These are phyloP conservation scores for Macropodus opercularis DNA, from an alignment of 2,797 vertebrate species.

Conservation along the genomic window DNA sequence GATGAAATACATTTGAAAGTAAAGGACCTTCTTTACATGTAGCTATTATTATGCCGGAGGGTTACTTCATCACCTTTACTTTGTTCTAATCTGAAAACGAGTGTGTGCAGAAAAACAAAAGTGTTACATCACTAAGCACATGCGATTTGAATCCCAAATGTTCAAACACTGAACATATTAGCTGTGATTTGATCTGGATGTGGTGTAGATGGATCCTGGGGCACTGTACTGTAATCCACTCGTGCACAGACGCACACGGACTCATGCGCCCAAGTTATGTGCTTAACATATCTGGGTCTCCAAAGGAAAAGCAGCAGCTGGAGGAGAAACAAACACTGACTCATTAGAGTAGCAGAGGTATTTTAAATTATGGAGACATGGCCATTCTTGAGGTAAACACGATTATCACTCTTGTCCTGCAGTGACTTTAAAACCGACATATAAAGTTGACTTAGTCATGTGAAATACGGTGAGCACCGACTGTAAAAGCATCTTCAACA, in stretches of 20 bases:
- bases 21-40: background rate
- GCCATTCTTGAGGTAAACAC: constrained; percentile 18
- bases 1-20: background rate
- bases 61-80: background rate
- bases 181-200: constrained; percentile 28
- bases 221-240: background rate
- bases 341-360: constrained; percentile 42
- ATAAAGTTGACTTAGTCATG: constrained; percentile 9
- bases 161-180: constrained; percentile 28
- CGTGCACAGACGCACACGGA: constrained; percentile 1
- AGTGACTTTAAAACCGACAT: constrained; percentile 15
- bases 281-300: constrained; percentile 36
- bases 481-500: background rate
- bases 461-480: background rate
- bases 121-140: constrained; percentile 5
- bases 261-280: constrained; percentile 1
- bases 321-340: constrained; percentile 46
- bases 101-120: no score
- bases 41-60: background rate
- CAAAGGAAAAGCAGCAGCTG: constrained; percentile 44
- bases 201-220: constrained; percentile 31
- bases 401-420: constrained; percentile 21
- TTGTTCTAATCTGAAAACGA: no score
- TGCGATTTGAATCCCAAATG: constrained; percentile 25
- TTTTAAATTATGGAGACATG: constrained; percentile 34